Percentiles rank a stretch among this genome's conserved stretches.
phyloP scores from a whole-genome alignment of 2,888 invertebrate species.

The Candidula unifasciata region DNA sequence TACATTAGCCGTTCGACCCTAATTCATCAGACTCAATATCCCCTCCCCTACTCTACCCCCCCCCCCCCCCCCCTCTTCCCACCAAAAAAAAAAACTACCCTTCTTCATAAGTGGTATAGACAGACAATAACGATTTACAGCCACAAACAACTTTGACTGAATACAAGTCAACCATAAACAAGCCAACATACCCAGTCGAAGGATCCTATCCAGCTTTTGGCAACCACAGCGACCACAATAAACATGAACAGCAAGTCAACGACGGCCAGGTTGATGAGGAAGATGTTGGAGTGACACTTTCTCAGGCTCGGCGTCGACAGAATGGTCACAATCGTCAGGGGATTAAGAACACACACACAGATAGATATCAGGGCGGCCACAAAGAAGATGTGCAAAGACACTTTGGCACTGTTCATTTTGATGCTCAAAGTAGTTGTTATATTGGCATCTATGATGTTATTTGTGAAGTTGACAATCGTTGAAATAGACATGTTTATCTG shows the following conservation, averaged over 20 bases:
- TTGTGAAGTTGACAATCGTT: not conserved
- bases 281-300: constrained; percentile 41
- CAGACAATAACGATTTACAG: no score
- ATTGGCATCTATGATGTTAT: not conserved
- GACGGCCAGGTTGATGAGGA: constrained; percentile 38
- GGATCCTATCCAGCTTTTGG: not conserved
- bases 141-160: no score
- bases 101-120: no score
- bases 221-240: not conserved
- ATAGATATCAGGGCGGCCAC: not conserved
- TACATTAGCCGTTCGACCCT: no score
- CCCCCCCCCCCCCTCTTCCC: no score
- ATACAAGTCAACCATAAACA: no score
- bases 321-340: constrained; percentile 30
- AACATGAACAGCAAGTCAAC: constrained; percentile 37
- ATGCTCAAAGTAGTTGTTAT: not conserved
- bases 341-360: constrained; percentile 30
- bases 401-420: not conserved
- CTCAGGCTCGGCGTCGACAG: constrained; percentile 21
- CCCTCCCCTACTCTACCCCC: no score
- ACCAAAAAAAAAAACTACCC: no score
- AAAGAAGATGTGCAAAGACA: not conserved
- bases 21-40: no score
- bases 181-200: not conserved
- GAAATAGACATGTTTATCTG: no score